Conservation (phyloP, 2,888 invertebrate species). For the Linhomoeus sp. region DNA sequence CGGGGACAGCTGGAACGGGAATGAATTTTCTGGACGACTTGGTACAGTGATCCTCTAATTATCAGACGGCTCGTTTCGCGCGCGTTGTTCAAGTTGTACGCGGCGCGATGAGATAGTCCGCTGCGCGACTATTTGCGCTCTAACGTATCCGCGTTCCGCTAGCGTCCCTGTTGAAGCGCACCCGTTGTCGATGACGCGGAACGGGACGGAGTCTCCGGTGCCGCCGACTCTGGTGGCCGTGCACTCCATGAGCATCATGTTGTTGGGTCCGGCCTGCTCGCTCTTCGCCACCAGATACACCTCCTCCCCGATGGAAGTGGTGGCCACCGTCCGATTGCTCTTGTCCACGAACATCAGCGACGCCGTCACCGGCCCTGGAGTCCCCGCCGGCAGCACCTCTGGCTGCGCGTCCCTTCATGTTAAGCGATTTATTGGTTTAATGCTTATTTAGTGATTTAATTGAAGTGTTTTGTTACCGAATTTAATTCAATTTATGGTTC, state of each 20-base stretch:
- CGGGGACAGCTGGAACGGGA: slow-evolving; percentile 17
- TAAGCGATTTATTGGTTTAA: too few relatives aligned
- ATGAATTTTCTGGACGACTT: too few relatives aligned
- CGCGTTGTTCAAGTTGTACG: too few relatives aligned
- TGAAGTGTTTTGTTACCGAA: too few relatives aligned
- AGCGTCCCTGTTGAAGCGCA: too few relatives aligned
- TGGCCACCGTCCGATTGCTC: slow-evolving; percentile 17
- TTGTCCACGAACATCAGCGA: slow-evolving; percentile 22
- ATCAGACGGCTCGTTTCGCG: too few relatives aligned
- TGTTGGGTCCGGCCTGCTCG: slow-evolving; percentile 27
- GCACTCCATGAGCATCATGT: slow-evolving; percentile 28
- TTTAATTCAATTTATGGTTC: too few relatives aligned
- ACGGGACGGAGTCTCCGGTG: slow-evolving; percentile 24
- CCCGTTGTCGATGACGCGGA: slow-evolving; percentile 13
- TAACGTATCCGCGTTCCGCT: too few relatives aligned
- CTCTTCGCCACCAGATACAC: slow-evolving; percentile 19
- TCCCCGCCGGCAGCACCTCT: slow-evolving; percentile 22
- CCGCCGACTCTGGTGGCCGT: slow-evolving; percentile 26
- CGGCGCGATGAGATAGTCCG: too few relatives aligned
- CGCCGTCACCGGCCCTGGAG: slow-evolving; percentile 27
- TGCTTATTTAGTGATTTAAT: too few relatives aligned
- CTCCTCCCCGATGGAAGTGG: slow-evolving; percentile 24
- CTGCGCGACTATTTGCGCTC: too few relatives aligned
- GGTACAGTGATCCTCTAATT: too few relatives aligned
- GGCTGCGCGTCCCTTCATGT: slow-evolving; percentile 13